A percentile compares a stretch with the other conserved stretches of the same genome.
These are phyloP conservation scores for Hydriomena furcata DNA, from an alignment of 2,888 invertebrate genomes.

Conservation along the genomic window DNA sequence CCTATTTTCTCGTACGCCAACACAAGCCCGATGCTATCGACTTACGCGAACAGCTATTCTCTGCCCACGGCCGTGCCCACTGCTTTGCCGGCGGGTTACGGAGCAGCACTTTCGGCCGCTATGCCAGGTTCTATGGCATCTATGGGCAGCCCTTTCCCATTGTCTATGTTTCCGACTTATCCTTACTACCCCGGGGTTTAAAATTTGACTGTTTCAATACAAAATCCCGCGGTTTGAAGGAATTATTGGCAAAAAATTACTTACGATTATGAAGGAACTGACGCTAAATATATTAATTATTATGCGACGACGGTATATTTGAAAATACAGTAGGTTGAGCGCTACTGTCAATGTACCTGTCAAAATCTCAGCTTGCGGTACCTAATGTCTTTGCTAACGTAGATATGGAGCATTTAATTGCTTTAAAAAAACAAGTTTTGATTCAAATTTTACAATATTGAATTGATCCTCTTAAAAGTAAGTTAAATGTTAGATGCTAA, in stretches of 20 bases:
- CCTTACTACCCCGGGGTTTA: slow-evolving; percentile 45
- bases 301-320: not conserved
- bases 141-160: slow-evolving; percentile 48
- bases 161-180: slow-evolving; percentile 71
- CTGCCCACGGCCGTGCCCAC: slow-evolving; percentile 56
- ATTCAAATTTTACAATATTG: not conserved
- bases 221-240: not conserved
- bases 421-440: not conserved
- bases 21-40: slow-evolving; percentile 60
- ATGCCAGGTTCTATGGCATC: slow-evolving; percentile 53
- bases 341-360: slow-evolving; percentile 24
- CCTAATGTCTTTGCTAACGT: no score
- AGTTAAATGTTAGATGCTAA: not conserved
- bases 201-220: not conserved
- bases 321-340: slow-evolving; percentile 17
- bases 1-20: slow-evolving; percentile 77
- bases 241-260: not conserved
- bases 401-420: no score
- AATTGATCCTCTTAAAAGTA: no score
- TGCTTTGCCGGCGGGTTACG: slow-evolving; percentile 64
- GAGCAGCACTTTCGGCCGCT: slow-evolving; percentile 58
- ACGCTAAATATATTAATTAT: not conserved
- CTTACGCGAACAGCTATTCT: slow-evolving; percentile 54
- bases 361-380: slow-evolving; percentile 9
- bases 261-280: not conserved